A percentile compares a stretch with the other conserved stretches of the same genome.
These are phyloP conservation scores for Sebastes hubbsi DNA, from an alignment of 2,797 vertebrate species.

Conservation along the genomic window DNA sequence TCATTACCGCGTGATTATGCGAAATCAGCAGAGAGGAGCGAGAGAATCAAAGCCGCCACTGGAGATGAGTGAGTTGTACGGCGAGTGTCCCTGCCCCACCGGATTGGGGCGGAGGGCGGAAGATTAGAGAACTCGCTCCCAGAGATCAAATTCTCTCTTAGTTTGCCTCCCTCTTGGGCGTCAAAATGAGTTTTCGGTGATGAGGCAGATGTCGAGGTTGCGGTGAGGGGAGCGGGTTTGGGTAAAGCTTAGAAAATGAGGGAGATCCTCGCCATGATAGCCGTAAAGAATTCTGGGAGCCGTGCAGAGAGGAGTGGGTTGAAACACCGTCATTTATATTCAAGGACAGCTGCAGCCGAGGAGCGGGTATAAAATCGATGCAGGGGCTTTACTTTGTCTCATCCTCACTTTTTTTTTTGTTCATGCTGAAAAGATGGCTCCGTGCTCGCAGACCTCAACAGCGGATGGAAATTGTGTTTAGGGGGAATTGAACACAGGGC, in stretches of 20 bases:
- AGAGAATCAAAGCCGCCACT: constrained; percentile 72
- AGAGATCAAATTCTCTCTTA: constrained; percentile 69
- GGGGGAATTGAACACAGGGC: constrained; percentile 17
- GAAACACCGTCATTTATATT: constrained; percentile 73
- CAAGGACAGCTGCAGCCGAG: constrained; percentile 66
- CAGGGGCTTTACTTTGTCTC: constrained; percentile 64
- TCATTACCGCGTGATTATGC: constrained; percentile 78
- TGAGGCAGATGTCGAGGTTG: constrained; percentile 60
- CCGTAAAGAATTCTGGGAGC: constrained; percentile 58
- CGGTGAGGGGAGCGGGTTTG: constrained; percentile 47
- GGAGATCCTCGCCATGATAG: constrained; percentile 63
- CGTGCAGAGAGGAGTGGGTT: constrained; percentile 54
- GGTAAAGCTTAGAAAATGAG: constrained; percentile 62
- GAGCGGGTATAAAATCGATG: constrained; percentile 75
- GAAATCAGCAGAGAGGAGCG: constrained; percentile 71
- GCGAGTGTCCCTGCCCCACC: constrained; percentile 67
- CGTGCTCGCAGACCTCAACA: not conserved
- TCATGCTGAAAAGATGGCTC: constrained; percentile 46
- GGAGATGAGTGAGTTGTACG: constrained; percentile 74
- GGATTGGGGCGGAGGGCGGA: constrained; percentile 51
- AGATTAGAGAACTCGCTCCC: constrained; percentile 68
- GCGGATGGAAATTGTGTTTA: constrained; percentile 26
- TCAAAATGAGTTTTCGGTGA: constrained; percentile 62
- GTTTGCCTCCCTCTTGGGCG: constrained; percentile 64
- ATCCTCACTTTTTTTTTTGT: constrained; percentile 60